Base-by-base conservation (phyloP, 2,888 invertebrate genomes). In the Gryllus longicercus region DNA sequence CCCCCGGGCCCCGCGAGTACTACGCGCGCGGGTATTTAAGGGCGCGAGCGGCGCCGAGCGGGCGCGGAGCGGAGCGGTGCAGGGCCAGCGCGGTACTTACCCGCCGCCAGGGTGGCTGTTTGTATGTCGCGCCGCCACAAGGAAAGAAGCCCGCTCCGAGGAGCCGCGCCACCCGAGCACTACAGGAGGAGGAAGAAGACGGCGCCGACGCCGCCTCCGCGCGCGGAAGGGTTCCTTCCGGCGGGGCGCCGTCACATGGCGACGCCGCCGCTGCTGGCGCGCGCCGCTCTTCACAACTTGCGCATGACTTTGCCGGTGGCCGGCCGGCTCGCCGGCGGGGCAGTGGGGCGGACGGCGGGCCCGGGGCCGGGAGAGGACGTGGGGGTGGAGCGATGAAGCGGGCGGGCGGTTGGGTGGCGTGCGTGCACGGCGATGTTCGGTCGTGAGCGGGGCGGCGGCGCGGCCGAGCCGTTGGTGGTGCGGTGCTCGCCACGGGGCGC, bases 401-500 rank as follows among this genome's bases (percentile, higher is more conserved):
- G 14, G 2, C 12, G 63, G n/a, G 5, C 14, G 63, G 63, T 0
- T 4, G n/a, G 63, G 63, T 63, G 14, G 63, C 14, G n/a, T 63
- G 63, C n/a, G 63, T 18, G 14, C 63, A 0, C 14, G 63, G 63
- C 16, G 16, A 63, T 63, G 63, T 14, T 63, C 63, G 14, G 63
- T 63, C 38, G 38, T 38, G 63, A 63, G n/a, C 11, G 11, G 51
- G 1, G 11, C 63, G 14, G 63, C n/a, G 63, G 63, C 12, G 63
- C 63, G 63, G 63, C 38, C 38, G 38, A 12, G 63, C 16, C 63
- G 63, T 11, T 63, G 63, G 63, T n/a, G 16, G 1, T 14, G 16
- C 63, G 63, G 63, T 63, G 63, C 63, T 63, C 63, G 63, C 63
- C 63, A n/a, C 63, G 63, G 63, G 63, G 63, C 63, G 63, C 63